Conservation (phyloP, 2,888 invertebrate genomes). For the Clanis bilineata region DNA sequence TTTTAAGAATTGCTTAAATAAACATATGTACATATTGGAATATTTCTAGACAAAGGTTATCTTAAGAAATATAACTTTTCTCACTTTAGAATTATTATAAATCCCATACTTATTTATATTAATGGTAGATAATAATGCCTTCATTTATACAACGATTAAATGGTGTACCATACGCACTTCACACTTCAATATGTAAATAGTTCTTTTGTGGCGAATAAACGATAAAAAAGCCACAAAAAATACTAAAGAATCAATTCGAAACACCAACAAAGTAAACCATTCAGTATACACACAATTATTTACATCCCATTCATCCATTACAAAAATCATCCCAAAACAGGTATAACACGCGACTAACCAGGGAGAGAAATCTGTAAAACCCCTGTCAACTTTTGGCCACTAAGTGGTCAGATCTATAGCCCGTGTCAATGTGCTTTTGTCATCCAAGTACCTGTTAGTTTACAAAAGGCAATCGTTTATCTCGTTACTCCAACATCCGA, state of each 20-base stretch:
- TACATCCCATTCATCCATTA: slow-evolving; percentile 45
- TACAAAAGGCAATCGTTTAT: slow-evolving; percentile 66
- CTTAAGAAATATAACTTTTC: too few relatives aligned
- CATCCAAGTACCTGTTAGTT: slow-evolving; percentile 61
- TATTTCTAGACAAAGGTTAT: too few relatives aligned
- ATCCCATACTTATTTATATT: too few relatives aligned
- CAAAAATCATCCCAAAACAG: slow-evolving; percentile 54
- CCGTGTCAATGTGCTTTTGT: slow-evolving; percentile 70
- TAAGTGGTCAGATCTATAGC: slow-evolving; percentile 70
- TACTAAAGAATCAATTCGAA: neutral
- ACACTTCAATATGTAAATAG: neutral
- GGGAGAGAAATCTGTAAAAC: slow-evolving; percentile 71
- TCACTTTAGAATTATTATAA: too few relatives aligned
- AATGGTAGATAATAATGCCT: too few relatives aligned
- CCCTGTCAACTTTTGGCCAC: slow-evolving; percentile 62
- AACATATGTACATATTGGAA: too few relatives aligned
- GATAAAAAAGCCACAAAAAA: slow-evolving; percentile 11
- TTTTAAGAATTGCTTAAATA: too few relatives aligned
- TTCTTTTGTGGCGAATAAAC: neutral
- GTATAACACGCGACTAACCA: slow-evolving; percentile 64
- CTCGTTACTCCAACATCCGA: slow-evolving; percentile 69
- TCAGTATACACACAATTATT: slow-evolving; percentile 52
- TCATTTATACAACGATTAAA: too few relatives aligned
- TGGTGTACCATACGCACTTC: neutral
- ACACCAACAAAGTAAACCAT: slow-evolving; percentile 43